A percentile compares a stretch with the other conserved stretches of the same genome.
Conservation (phyloP, 2,797 vertebrate genomes). For the Molossus alvarezi region DNA sequence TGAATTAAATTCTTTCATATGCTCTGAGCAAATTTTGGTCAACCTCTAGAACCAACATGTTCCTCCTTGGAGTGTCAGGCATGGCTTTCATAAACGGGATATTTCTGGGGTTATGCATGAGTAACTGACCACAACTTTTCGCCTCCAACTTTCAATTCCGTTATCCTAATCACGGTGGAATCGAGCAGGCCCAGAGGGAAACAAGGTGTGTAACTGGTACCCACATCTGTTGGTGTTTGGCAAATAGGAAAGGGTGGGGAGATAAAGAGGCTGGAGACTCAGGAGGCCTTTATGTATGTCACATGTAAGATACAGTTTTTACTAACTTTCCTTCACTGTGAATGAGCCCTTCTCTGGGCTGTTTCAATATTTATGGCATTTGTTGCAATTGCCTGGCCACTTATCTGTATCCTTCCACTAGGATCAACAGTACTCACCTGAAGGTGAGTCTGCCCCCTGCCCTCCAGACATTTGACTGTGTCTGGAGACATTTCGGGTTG, state of each 20-base stretch:
- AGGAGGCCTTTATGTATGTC: not conserved
- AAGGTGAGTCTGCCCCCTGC: not conserved
- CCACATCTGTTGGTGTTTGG: not conserved
- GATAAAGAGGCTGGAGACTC: not conserved
- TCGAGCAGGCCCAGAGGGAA: not conserved
- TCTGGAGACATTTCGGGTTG: not conserved
- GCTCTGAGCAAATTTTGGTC: constrained; percentile 74
- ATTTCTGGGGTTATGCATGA: constrained; percentile 71
- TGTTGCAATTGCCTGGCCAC: not conserved
- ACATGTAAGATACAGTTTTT: not conserved
- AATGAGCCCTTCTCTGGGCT: not conserved
- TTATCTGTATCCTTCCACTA: not conserved
- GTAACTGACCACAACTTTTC: constrained; percentile 70
- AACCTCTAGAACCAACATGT: constrained; percentile 75
- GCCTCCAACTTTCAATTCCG: constrained; percentile 47
- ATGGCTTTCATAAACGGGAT: constrained; percentile 23
- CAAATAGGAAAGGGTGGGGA: not conserved
- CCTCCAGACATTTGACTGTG: not conserved
- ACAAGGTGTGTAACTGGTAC: constrained; percentile 1
- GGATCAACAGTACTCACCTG: not conserved
- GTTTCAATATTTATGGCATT: not conserved
- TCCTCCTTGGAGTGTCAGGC: constrained; percentile 32
- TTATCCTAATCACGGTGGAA: constrained; percentile 27
- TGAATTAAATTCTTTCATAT: constrained; percentile 70
- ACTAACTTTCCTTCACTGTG: not conserved